Evolutionary conservation across 2,113 vertebrate species (phyloP).

Genomic region (Eclectus roratus): DNA sequence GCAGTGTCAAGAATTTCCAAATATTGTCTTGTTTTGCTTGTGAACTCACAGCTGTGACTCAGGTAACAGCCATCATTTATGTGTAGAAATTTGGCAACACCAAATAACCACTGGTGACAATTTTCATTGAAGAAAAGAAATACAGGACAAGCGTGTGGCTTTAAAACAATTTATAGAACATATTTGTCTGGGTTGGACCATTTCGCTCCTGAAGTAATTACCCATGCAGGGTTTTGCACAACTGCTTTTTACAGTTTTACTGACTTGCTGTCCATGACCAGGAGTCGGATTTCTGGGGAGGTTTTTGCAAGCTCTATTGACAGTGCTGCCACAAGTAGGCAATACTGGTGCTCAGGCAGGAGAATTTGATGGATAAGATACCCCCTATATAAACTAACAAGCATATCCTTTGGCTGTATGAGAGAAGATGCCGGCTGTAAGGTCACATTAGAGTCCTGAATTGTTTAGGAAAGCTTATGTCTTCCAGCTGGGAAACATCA

Average conservation of each 20-base stretch:
- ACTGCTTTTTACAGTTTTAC: not conserved
- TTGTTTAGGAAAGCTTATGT: conserved; percentile 66
- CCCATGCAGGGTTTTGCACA: not conserved
- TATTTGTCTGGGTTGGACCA: not conserved
- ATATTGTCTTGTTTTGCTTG: not conserved
- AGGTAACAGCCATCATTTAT: not conserved
- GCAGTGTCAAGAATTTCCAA: not conserved
- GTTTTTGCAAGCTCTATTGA: not conserved
- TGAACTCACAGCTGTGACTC: not conserved
- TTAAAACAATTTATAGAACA: not conserved
- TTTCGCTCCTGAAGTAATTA: not conserved
- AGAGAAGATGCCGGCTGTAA: conserved; percentile 22
- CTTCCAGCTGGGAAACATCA: conserved; percentile 70
- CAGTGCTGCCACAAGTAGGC: not conserved
- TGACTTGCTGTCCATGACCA: not conserved
- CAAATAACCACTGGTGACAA: not conserved
- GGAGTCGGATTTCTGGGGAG: not conserved
- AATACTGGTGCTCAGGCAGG: not conserved
- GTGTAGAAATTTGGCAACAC: not conserved
- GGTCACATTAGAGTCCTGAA: conserved; percentile 25
- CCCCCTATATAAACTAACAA: conserved; percentile 43
- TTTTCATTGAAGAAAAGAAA: not conserved
- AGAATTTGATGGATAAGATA: conserved; percentile 46
- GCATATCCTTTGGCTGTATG: conserved; percentile 16
- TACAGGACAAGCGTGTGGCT: accelerated